Conservation (phyloP, 2,888 invertebrate species). For the Poecilobothrus nobilitatus region DNA sequence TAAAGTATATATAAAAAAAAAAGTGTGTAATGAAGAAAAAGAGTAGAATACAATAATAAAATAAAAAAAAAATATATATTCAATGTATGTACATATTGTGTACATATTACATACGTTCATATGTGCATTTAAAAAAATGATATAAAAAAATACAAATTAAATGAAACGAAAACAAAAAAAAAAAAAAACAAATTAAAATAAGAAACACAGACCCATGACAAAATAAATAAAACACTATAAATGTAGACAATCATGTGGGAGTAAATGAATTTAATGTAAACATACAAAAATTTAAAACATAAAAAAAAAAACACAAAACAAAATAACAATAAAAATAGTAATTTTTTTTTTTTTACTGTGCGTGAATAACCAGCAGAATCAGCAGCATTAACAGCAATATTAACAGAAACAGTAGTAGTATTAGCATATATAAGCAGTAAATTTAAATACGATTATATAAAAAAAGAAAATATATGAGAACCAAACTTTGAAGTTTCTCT, state of each 20-base stretch:
- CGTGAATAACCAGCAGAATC: background rate
- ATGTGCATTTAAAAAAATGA: too few relatives aligned
- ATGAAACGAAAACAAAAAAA: background rate
- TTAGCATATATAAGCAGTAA: too few relatives aligned
- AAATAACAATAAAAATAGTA: background rate
- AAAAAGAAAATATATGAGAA: too few relatives aligned
- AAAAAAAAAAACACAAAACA: background rate
- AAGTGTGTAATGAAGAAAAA: background rate
- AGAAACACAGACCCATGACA: background rate
- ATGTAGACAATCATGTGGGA: slow-evolving; percentile 1
- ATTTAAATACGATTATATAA: too few relatives aligned
- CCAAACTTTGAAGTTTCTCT: too few relatives aligned
- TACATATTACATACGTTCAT: too few relatives aligned
- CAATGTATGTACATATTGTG: too few relatives aligned
- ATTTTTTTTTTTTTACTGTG: background rate
- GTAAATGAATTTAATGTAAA: background rate
- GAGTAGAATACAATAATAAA: background rate
- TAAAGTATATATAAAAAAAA: background rate
- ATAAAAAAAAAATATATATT: too few relatives aligned
- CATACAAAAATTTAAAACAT: background rate
- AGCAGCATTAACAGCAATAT: too few relatives aligned
- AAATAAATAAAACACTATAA: slow-evolving; percentile 1
- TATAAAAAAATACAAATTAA: background rate
- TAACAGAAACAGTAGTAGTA: too few relatives aligned
- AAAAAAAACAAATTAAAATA: background rate